Conservation (phyloP, 2,888 invertebrate species). For the Yponomeuta plumbellus region DNA sequence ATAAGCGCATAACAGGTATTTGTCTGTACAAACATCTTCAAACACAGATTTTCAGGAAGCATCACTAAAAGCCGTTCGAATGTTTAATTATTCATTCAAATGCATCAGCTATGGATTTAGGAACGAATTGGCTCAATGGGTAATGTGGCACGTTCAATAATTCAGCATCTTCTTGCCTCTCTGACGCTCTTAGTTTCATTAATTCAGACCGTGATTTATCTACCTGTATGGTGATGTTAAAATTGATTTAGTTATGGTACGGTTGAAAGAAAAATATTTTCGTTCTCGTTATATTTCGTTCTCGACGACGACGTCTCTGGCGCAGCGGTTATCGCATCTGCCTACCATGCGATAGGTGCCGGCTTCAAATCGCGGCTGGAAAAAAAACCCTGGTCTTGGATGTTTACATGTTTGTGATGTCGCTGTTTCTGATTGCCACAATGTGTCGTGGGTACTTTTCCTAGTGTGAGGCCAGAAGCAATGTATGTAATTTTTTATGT, state of each 20-base stretch:
- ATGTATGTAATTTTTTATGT: too few species aligned
- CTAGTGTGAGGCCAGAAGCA: too few species aligned
- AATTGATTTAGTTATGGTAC: background rate
- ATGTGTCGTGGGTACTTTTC: too few species aligned
- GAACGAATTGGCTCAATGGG: background rate
- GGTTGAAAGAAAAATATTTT: background rate
- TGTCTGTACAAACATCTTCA: background rate
- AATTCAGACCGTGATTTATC: constrained; percentile 1
- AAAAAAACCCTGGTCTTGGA: too few species aligned
- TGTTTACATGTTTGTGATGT: background rate
- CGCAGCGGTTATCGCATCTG: too few species aligned
- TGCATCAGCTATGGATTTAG: background rate
- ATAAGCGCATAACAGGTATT: too few species aligned
- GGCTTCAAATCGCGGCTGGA: too few species aligned
- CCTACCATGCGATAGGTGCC: too few species aligned
- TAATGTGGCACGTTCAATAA: background rate
- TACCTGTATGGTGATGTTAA: background rate
- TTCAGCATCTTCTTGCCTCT: background rate
- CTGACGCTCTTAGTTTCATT: background rate
- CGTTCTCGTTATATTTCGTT: too few species aligned
- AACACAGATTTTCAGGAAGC: background rate
- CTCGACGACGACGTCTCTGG: too few species aligned
- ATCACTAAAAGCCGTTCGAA: background rate
- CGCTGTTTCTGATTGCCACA: background rate
- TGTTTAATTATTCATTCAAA: background rate